Percentiles rank a stretch among this genome's conserved stretches.
Conservation (phyloP, 2,797 vertebrate genomes). For the Lutjanus argentimaculatus region DNA sequence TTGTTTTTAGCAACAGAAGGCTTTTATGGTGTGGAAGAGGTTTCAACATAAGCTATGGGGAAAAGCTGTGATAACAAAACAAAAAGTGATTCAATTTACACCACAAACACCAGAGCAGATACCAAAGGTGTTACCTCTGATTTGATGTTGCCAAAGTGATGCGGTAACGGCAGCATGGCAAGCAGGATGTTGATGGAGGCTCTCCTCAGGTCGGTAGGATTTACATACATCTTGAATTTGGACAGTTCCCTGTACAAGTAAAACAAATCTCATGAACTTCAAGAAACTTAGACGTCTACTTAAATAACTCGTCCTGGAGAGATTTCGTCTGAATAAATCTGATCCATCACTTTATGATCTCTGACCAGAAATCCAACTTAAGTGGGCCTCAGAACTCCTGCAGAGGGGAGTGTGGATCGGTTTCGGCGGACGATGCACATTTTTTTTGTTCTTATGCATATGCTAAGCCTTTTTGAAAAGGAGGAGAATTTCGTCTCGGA, state of each 20-base stretch:
- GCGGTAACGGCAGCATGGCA: slow-evolving; percentile 95
- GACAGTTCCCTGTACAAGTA: slow-evolving; percentile 91
- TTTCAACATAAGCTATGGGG: neutral
- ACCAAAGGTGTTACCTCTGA: slow-evolving; percentile 89
- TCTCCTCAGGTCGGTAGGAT: slow-evolving; percentile 95
- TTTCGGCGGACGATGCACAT: too few relatives aligned
- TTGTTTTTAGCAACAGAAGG: neutral
- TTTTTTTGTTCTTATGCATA: too few relatives aligned
- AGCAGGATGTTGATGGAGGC: slow-evolving; percentile 96
- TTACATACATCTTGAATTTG: slow-evolving; percentile 97
- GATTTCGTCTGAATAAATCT: too few relatives aligned
- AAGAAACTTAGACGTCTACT: neutral
- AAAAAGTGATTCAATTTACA: neutral
- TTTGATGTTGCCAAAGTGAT: slow-evolving; percentile 96
- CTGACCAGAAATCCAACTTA: too few relatives aligned
- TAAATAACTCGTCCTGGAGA: too few relatives aligned
- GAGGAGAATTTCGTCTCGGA: too few relatives aligned
- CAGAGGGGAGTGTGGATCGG: too few relatives aligned
- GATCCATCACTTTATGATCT: too few relatives aligned
- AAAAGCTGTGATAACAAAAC: neutral
- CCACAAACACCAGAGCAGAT: neutral
- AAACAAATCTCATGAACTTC: slow-evolving; percentile 6
- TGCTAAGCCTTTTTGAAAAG: too few relatives aligned
- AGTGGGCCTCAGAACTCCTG: too few relatives aligned
- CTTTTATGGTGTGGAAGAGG: neutral